A percentile compares a stretch with the other conserved stretches of the same genome.
phyloP scores from a whole-genome alignment of 2,888 invertebrate genomes.

The Sphecodes monilicornis region DNA sequence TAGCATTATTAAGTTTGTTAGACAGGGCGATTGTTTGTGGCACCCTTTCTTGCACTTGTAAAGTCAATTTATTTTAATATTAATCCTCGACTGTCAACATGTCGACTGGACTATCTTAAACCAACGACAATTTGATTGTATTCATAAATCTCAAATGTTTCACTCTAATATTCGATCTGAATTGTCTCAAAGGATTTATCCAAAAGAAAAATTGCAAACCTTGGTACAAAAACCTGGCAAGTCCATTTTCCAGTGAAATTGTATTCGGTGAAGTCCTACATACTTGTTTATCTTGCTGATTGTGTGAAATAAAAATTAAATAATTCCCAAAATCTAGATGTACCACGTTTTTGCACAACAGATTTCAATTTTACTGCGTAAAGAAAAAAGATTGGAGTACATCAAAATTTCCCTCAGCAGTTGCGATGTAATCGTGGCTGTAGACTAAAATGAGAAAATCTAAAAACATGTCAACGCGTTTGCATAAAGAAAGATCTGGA shows the following conservation, averaged over 20 bases:
- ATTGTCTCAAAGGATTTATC: too few species aligned
- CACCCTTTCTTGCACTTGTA: background rate
- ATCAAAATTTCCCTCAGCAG: background rate
- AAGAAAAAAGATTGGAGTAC: background rate
- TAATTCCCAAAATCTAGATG: background rate
- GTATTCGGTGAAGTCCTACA: too few species aligned
- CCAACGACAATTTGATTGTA: too few species aligned
- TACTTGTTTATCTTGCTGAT: background rate
- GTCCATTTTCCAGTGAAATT: too few species aligned
- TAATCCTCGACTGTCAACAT: background rate
- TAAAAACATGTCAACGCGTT: background rate
- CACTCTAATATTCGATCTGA: too few species aligned
- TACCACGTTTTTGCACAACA: too few species aligned
- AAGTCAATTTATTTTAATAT: background rate
- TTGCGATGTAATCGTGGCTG: background rate
- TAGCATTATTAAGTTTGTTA: slow-evolving; percentile 5
- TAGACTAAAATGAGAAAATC: background rate
- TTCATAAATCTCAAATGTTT: too few species aligned
- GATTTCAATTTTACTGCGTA: too few species aligned
- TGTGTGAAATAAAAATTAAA: background rate
- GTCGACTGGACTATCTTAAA: background rate
- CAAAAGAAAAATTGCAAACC: too few species aligned
- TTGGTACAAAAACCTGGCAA: too few species aligned
- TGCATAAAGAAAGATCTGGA: background rate
- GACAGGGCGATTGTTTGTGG: background rate